These are phyloP conservation scores for Aporophyla lueneburgensis DNA, from an alignment of 2,888 invertebrate species.

Conservation along the genomic window DNA sequence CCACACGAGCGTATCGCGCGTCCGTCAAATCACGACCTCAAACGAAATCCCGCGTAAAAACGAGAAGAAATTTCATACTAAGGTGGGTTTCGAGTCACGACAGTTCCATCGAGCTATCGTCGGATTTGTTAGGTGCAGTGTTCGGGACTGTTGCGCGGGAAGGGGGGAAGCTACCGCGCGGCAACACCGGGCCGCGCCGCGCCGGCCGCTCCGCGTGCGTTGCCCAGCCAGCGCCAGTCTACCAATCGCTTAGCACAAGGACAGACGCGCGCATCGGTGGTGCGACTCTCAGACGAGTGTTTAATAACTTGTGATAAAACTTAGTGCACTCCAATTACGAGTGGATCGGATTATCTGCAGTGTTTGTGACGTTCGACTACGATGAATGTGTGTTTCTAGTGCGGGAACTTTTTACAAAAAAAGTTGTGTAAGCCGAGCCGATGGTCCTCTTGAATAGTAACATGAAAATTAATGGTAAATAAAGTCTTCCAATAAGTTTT, in stretches of 20 bases:
- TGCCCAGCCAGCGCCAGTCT: conserved; percentile 75
- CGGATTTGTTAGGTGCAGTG: conserved; percentile 83
- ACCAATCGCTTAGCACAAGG: conserved; percentile 73
- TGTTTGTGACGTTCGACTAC: conserved; percentile 84
- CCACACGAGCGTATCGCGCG: conserved; percentile 74
- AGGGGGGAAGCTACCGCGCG: conserved; percentile 78
- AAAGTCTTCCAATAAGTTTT: conserved; percentile 76
- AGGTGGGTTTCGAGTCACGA: conserved; percentile 81
- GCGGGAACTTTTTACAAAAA: conserved; percentile 72
- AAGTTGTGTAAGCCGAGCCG: conserved; percentile 81
- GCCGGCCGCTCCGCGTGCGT: conserved; percentile 63
- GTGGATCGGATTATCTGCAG: conserved; percentile 86
- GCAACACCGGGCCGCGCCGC: conserved; percentile 67
- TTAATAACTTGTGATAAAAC: conserved; percentile 83
- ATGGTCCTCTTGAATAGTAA: conserved; percentile 90
- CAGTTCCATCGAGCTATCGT: conserved; percentile 79
- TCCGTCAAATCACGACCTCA: conserved; percentile 80
- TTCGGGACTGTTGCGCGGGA: conserved; percentile 71
- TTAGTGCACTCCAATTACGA: conserved; percentile 77
- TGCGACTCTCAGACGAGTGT: conserved; percentile 69
- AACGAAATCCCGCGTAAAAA: conserved; percentile 78
- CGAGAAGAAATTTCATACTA: conserved; percentile 82
- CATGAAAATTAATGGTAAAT: conserved; percentile 90
- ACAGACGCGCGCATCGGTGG: conserved; percentile 69
- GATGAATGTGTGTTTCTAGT: conserved; percentile 81